phyloP scores from a whole-genome alignment of 2,797 vertebrate genomes.

The Buphagus erythrorhynchus region DNA sequence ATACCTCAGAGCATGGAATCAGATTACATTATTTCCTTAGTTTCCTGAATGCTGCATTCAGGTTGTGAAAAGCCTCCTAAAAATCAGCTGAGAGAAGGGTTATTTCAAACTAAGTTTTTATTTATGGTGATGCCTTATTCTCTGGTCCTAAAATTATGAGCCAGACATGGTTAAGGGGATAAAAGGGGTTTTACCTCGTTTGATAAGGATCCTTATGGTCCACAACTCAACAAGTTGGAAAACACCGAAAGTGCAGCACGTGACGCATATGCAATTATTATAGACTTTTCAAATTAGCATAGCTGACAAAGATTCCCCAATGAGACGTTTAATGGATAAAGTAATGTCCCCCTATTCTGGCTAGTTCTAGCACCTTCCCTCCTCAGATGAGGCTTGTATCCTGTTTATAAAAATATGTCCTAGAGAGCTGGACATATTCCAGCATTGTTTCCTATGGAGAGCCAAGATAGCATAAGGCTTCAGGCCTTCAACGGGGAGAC shows the following conservation, averaged over 20 bases:
- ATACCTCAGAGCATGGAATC: neutral
- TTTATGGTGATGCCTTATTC: neutral
- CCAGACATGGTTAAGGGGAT: rapidly evolving
- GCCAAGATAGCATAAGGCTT: neutral
- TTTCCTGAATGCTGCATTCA: neutral
- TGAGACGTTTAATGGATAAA: neutral
- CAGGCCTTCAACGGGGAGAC: neutral
- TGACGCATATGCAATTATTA: rapidly evolving
- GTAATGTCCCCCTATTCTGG: neutral
- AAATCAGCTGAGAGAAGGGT: neutral
- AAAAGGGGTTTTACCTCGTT: neutral
- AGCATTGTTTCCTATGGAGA: neutral
- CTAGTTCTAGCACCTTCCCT: rapidly evolving
- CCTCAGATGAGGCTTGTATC: neutral
- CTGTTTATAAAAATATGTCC: neutral
- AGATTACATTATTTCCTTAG: neutral
- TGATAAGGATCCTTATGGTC: neutral
- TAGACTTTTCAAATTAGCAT: neutral
- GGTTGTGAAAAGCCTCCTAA: neutral
- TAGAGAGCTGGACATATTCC: neutral
- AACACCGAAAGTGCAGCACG: rapidly evolving
- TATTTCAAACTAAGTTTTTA: neutral
- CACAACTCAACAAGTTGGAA: rapidly evolving
- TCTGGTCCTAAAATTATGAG: neutral
- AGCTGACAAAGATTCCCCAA: neutral